These are phyloP conservation scores for Druceiella hillmani DNA, from an alignment of 2,888 invertebrate genomes.

Conservation along the genomic window DNA sequence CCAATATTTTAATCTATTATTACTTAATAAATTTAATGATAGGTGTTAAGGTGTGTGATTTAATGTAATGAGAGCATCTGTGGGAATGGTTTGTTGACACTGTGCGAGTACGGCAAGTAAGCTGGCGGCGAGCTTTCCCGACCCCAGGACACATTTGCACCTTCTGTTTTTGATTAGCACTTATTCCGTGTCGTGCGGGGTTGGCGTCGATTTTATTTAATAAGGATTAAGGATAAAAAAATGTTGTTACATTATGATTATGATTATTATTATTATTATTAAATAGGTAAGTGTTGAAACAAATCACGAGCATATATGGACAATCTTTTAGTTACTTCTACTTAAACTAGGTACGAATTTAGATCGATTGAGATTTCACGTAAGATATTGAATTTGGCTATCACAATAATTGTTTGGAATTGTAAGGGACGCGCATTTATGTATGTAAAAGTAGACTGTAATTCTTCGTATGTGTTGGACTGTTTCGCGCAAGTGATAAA, in stretches of 20 bases:
- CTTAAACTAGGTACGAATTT: no score
- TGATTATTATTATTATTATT: slow-evolving; percentile 32
- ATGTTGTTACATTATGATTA: slow-evolving; percentile 53
- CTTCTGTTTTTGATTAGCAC: slow-evolving; percentile 55
- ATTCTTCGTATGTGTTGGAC: no score
- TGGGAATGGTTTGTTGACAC: slow-evolving; percentile 51
- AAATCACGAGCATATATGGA: slow-evolving; percentile 51
- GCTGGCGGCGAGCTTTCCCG: no score
- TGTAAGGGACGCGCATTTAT: no score
- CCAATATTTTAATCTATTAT: slow-evolving; percentile 55
- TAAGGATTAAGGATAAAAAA: slow-evolving; percentile 50
- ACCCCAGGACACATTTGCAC: slow-evolving; percentile 54
- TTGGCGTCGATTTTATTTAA: no score
- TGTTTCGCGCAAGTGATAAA: no score
- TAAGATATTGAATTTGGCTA: no score
- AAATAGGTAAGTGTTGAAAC: slow-evolving; percentile 50
- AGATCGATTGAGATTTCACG: no score
- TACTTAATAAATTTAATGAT: slow-evolving; percentile 55
- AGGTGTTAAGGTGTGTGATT: slow-evolving; percentile 54
- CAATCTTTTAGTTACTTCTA: slow-evolving; percentile 53
- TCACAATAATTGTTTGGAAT: no score
- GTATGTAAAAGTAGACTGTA: no score
- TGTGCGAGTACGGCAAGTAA: no score
- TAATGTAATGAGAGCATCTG: slow-evolving; percentile 51
- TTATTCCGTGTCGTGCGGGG: slow-evolving; percentile 55